Conservation (phyloP, 2,888 invertebrate species). For the Folsomia manolachei region DNA sequence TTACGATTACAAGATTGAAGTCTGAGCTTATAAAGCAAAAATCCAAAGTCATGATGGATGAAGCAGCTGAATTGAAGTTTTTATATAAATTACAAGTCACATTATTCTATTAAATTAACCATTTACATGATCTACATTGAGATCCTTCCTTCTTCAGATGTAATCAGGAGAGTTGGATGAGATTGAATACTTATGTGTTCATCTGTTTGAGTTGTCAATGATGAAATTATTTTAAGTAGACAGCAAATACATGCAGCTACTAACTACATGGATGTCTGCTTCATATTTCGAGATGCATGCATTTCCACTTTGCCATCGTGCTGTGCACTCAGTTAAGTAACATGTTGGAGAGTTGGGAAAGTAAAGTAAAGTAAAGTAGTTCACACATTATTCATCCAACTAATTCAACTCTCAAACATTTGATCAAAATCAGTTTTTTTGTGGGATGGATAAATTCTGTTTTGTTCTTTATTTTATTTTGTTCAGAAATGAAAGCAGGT, state of each 20-base stretch:
- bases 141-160: too few relatives aligned
- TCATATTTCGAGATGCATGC: background rate
- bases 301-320: background rate
- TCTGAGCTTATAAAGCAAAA: too few relatives aligned
- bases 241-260: background rate
- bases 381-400: background rate
- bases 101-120: background rate
- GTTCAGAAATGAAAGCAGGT: too few relatives aligned
- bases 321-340: background rate
- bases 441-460: background rate
- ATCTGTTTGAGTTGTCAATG: background rate
- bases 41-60: background rate
- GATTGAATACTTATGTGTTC: background rate
- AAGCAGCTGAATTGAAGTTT: background rate
- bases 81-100: background rate
- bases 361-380: conserved; percentile 7
- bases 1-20: conserved; percentile 2
- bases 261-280: background rate
- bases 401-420: background rate
- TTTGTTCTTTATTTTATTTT: background rate
- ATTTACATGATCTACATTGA: background rate
- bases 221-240: conserved; percentile 6
- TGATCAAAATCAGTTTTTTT: background rate
- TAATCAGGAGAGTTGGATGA: background rate
- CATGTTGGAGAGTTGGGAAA: too few relatives aligned